These are phyloP conservation scores for Rissa tridactyla DNA, from an alignment of 2,113 vertebrate species.

Conservation along the genomic window DNA sequence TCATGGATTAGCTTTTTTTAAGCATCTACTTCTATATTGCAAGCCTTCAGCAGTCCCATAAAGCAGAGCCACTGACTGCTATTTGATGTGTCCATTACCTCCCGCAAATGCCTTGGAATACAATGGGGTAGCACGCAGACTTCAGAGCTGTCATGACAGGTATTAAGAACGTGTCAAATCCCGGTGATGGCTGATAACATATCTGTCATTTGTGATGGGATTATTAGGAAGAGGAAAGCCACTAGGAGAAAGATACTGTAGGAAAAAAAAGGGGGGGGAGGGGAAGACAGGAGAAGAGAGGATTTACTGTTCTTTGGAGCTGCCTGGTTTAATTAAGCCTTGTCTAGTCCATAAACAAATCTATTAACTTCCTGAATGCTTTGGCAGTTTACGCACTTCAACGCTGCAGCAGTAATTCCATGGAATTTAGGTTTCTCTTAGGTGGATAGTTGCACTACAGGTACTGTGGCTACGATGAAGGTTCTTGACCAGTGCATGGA, in stretches of 20 bases:
- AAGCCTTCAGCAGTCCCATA: constrained; percentile 24
- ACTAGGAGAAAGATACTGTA: constrained; percentile 51
- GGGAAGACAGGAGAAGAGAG: neutral
- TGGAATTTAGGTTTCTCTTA: neutral
- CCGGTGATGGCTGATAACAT: constrained; percentile 64
- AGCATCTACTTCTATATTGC: neutral
- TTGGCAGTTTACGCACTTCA: neutral
- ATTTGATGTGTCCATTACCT: constrained; percentile 54
- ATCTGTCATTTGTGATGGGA: constrained; percentile 66
- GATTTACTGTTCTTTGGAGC: constrained; percentile 41
- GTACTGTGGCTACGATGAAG: neutral
- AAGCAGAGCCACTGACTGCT: constrained; percentile 8
- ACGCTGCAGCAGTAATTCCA: neutral
- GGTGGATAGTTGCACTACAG: neutral
- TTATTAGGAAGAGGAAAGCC: constrained; percentile 49
- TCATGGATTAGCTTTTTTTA: neutral
- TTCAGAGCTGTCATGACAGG: constrained; percentile 60
- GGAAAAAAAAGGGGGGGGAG: neutral
- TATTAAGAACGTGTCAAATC: constrained; percentile 65
- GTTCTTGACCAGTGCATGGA: neutral
- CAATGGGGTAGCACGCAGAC: constrained; percentile 38
- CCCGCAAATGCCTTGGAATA: constrained; percentile 46
- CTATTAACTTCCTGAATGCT: constrained; percentile 43
- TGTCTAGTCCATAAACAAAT: constrained; percentile 59
- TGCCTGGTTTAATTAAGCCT: constrained; percentile 56